A percentile compares a stretch with the other conserved stretches of the same genome.
phyloP scores from a whole-genome alignment of 2,888 invertebrate genomes.

The Mycogona germanica region DNA sequence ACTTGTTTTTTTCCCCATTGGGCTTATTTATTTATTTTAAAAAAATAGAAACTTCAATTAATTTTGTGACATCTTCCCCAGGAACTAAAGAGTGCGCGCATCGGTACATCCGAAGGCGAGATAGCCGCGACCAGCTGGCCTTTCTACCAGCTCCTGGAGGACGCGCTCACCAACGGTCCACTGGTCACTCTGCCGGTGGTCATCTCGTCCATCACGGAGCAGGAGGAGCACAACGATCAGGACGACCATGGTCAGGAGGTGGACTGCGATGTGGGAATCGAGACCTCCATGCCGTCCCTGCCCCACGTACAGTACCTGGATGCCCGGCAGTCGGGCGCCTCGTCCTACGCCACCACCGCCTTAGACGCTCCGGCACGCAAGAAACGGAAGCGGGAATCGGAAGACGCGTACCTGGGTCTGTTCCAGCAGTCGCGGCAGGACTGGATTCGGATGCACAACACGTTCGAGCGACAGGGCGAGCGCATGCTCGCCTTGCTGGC shows the following conservation, averaged over 20 bases:
- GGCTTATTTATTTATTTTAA: background rate
- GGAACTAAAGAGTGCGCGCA: slow-evolving; percentile 11
- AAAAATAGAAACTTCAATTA: background rate
- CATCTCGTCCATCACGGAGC: slow-evolving; percentile 5
- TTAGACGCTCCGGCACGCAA: slow-evolving; percentile 1
- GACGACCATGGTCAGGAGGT: background rate
- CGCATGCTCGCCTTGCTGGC: background rate
- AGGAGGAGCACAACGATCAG: background rate
- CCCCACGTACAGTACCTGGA: background rate
- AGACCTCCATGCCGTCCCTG: background rate
- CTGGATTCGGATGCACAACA: slow-evolving; percentile 6
- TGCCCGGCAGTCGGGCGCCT: background rate
- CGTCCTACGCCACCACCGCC: no score
- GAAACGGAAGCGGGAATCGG: slow-evolving; percentile 2
- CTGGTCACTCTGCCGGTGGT: slow-evolving; percentile 10
- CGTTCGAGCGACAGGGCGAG: slow-evolving; percentile 9
- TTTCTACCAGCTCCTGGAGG: slow-evolving; percentile 12
- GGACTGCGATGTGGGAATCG: background rate
- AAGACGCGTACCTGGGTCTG: slow-evolving; percentile 8
- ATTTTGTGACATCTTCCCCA: background rate
- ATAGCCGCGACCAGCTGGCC: background rate
- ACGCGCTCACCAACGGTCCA: background rate
- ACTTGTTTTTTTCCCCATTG: background rate
- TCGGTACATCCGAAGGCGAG: slow-evolving; percentile 2
- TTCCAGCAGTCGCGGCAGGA: slow-evolving; percentile 7